phyloP scores from a whole-genome alignment of 2,113 vertebrate genomes.

The Coptodon bakossiorum region DNA sequence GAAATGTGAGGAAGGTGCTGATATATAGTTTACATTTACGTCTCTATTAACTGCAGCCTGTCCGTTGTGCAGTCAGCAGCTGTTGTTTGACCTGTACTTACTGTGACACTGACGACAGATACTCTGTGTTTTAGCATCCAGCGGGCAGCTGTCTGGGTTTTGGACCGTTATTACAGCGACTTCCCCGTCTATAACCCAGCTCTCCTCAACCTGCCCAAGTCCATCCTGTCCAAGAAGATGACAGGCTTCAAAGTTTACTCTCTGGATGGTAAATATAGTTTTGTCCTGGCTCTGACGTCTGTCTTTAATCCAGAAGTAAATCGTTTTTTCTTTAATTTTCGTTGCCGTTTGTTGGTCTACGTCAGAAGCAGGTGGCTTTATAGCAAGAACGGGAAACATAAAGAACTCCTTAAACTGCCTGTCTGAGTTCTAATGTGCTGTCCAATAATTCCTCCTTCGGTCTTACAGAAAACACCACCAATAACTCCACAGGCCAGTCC shows the following conservation, averaged over 20 bases:
- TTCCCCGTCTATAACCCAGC: slow-evolving; percentile 96
- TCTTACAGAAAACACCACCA: slow-evolving; percentile 83
- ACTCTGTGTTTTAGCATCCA: slow-evolving; percentile 79
- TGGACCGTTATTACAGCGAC: slow-evolving; percentile 95
- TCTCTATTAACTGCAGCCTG: not conserved
- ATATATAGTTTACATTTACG: not conserved
- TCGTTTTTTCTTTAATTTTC: accelerated
- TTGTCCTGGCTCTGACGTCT: not conserved
- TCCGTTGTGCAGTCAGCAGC: not conserved
- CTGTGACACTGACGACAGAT: not conserved
- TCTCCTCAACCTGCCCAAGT: slow-evolving; percentile 92
- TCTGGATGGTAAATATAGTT: slow-evolving; percentile 79
- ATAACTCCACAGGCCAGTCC: slow-evolving; percentile 87
- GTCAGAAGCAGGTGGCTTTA: not conserved
- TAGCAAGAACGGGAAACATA: not conserved
- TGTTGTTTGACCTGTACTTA: not conserved
- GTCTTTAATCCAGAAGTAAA: not conserved
- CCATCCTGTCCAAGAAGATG: slow-evolving; percentile 95
- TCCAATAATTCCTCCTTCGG: not conserved
- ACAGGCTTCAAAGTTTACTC: slow-evolving; percentile 97
- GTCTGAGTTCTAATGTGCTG: not conserved
- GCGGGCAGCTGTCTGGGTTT: slow-evolving; percentile 89
- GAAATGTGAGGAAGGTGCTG: not conserved
- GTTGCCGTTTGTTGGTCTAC: not conserved
- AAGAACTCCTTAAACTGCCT: not conserved